Evolutionary conservation across 2,888 invertebrate genomes (phyloP).

Genomic region (Acrobasis consociella): DNA sequence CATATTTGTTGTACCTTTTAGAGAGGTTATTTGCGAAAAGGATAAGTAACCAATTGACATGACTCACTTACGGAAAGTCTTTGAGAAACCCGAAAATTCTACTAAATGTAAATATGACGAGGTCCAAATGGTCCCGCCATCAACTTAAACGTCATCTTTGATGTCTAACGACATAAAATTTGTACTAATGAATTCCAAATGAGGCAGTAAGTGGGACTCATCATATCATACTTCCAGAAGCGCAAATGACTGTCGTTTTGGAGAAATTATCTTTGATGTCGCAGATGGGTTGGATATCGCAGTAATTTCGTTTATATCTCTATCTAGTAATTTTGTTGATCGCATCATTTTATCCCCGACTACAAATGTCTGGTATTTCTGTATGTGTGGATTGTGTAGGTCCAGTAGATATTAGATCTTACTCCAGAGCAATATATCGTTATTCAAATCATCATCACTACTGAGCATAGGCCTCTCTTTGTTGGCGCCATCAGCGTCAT

Average conservation of each 20-base stretch:
- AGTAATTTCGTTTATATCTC: conserved; percentile 7
- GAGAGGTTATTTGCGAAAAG: neutral
- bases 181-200: conserved; percentile 27
- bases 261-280: conserved; percentile 17
- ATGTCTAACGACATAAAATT: conserved; percentile 22
- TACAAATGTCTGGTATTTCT: too few species aligned
- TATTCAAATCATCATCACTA: too few species aligned
- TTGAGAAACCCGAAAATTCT: neutral
- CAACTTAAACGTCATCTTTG: conserved; percentile 11
- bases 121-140: conserved; percentile 14
- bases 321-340: neutral
- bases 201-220: conserved; percentile 16
- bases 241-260: conserved; percentile 13
- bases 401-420: too few species aligned
- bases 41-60: neutral
- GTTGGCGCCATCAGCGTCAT: too few species aligned
- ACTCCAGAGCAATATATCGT: too few species aligned
- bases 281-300: neutral
- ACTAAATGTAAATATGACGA: neutral
- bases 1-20: too few species aligned
- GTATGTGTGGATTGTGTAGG: too few species aligned
- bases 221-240: conserved; percentile 8
- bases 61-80: neutral
- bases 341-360: neutral
- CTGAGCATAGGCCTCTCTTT: too few species aligned